Evolutionary conservation across 2,113 vertebrate species (phyloP), one percentile per base, ranked within the genome.

Genomic region (Sylvilagus bachmani): DNA sequence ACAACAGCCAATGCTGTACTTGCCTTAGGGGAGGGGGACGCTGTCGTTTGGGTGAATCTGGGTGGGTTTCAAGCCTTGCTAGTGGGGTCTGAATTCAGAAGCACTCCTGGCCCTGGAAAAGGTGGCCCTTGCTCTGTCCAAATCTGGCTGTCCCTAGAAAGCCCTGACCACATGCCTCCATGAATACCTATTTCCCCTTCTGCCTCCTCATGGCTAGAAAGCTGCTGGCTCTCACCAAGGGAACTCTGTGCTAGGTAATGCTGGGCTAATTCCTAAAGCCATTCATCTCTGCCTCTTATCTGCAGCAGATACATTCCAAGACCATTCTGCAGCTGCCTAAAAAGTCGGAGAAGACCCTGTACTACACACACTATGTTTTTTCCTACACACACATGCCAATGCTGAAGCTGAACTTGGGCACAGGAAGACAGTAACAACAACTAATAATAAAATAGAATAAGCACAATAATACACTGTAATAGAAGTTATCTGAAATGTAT

Each of bases 141-240:
- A 21, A 0, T 2, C 11, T n/a, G 36, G 31, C 36, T 38, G 31
- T 14, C 27, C 27, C 13, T 53, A 17, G n/a, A 21, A 75, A 88
- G 2, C 3, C 36, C 0, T 33, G 44, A 33, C 0, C 2, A 16
- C 61, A 33, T 2, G 16, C 0, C 13, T 27, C n/a, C 13, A 2
- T 5, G 3, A 10, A 16, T 5, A 16, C 11, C 22, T 22, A 4
- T 1, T 25, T 58, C 10, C 16, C 25, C 1, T 77, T 36, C 67
- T 3, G 17, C 55, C 7, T 75, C 67, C 66, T 13, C 27, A 1
- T 29, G 51, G 16, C 21, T 79, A 70, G 14, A 33, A 75, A 24
- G 12, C 44, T 0, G 1, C 29, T 67, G 1, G 0, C 31, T 75
- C 77, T 51, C 27, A 58, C 14, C n/a, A 22, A 27, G 0, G 31